Conservation (phyloP, 2,797 vertebrate genomes). For the Tangara arthus region DNA sequence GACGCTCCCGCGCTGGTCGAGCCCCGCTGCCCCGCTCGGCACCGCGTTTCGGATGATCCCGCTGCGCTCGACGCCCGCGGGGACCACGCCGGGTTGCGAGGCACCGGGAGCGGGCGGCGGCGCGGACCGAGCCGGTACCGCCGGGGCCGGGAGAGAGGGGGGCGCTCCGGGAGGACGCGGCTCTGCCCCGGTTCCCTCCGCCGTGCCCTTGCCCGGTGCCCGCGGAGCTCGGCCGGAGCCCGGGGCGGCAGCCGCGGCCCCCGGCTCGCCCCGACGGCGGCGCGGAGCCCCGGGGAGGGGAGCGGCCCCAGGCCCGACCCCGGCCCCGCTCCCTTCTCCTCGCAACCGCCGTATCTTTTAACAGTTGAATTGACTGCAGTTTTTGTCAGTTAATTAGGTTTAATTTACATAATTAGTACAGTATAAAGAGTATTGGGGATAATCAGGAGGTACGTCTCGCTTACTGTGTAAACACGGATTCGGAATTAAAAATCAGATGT, state of each 20-base stretch:
- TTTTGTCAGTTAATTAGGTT: constrained; percentile 85
- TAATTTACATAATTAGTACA: constrained; percentile 87
- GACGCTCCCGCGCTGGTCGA: not conserved
- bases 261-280: not conserved
- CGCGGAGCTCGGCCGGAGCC: not conserved
- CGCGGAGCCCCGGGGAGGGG: not conserved
- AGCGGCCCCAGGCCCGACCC: not conserved
- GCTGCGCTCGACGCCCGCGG: not conserved
- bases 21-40: not conserved
- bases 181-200: not conserved
- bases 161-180: not conserved
- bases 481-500: constrained; percentile 84
- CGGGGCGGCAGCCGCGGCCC: not conserved
- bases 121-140: no score
- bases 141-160: not conserved
- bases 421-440: constrained; percentile 86
- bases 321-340: not conserved
- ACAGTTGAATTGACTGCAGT: constrained; percentile 82
- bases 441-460: constrained; percentile 84
- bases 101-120: not conserved
- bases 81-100: not conserved
- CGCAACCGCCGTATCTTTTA: constrained; percentile 71
- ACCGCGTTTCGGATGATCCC: not conserved
- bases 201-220: not conserved
- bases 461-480: constrained; percentile 86